Conservation (phyloP, 2,113 vertebrate genomes). For the Onychorhynchus coronatus region DNA sequence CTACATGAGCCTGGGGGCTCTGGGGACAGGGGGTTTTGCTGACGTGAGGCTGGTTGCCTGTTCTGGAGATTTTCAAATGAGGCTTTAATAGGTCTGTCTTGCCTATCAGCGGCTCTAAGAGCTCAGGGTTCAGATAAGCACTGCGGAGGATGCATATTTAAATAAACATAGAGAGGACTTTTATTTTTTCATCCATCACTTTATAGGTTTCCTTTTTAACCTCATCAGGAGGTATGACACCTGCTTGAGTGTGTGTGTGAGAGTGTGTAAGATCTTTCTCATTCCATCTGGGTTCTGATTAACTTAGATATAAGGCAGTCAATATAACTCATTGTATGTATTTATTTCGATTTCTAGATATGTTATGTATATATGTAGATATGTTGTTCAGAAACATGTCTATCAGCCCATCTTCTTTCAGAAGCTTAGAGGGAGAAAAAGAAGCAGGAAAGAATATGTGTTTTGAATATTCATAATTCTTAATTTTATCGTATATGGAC, state of each 20-base stretch:
- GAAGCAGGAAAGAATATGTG: not conserved
- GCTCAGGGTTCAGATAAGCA: not conserved
- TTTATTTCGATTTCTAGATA: conserved; percentile 13
- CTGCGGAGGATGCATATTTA: not conserved
- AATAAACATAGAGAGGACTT: not conserved
- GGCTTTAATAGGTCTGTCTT: not conserved
- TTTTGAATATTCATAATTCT: not conserved
- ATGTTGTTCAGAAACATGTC: not conserved
- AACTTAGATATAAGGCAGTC: not conserved
- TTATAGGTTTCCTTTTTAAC: not conserved
- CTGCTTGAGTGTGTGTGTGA: not conserved
- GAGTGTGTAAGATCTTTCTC: not conserved
- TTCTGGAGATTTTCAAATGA: not conserved
- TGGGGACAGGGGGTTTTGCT: not conserved
- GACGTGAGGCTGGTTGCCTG: not conserved
- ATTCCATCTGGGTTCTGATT: not conserved
- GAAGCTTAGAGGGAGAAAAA: not conserved
- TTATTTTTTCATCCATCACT: not conserved
- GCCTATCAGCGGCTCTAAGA: not conserved
- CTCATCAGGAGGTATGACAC: not conserved
- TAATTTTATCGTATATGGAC: not conserved
- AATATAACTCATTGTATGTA: not conserved
- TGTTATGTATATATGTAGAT: not conserved
- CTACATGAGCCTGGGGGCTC: not conserved
- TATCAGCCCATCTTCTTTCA: not conserved